Evolutionary conservation across 2,797 vertebrate genomes (phyloP).

Genomic region (Oreortyx pictus): DNA sequence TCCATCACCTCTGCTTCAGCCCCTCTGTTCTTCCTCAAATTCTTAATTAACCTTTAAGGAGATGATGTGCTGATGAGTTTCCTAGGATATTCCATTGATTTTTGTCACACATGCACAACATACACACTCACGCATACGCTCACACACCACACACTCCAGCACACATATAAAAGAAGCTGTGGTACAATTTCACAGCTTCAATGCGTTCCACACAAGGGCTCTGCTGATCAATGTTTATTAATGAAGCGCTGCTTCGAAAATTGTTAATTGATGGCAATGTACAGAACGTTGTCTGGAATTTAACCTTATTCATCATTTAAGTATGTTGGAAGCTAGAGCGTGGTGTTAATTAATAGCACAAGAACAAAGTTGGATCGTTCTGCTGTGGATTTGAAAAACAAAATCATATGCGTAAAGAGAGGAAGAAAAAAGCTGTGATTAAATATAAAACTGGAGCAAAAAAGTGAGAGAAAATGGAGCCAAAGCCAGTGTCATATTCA

Average conservation of each 20-base stretch:
- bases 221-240: constrained; percentile 82
- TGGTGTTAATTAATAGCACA: constrained; percentile 81
- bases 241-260: constrained; percentile 79
- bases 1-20: constrained; percentile 77
- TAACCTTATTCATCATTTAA: constrained; percentile 85
- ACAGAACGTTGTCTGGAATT: constrained; percentile 81
- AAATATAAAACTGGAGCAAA: constrained; percentile 77
- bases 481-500: constrained; percentile 70
- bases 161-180: constrained; percentile 39
- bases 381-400: constrained; percentile 60
- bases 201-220: constrained; percentile 58
- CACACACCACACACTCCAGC: not conserved
- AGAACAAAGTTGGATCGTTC: constrained; percentile 76
- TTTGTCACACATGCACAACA: not conserved
- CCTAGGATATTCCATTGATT: constrained; percentile 75
- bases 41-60: constrained; percentile 88
- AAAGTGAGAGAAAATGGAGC: constrained; percentile 75
- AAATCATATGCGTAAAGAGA: constrained; percentile 51
- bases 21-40: constrained; percentile 77
- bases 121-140: not conserved
- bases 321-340: constrained; percentile 75
- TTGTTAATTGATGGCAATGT: constrained; percentile 83
- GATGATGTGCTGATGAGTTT: constrained; percentile 77
- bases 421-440: constrained; percentile 57
- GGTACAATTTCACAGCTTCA: constrained; percentile 64